Evolutionary conservation across 2,888 invertebrate genomes (phyloP).

Genomic region (Cantharis flavilabris): DNA sequence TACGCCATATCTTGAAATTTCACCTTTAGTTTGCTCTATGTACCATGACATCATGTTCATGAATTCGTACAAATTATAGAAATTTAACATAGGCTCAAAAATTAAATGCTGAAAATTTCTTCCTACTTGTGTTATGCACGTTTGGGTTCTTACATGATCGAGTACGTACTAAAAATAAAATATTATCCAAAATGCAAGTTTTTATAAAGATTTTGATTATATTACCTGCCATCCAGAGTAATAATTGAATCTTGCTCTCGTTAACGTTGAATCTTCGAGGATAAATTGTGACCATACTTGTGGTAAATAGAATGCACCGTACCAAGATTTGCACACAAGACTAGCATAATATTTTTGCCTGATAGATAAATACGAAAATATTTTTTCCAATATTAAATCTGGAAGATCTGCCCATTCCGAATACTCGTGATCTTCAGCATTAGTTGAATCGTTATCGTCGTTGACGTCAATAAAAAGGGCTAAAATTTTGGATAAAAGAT

Average conservation of each 20-base stretch:
- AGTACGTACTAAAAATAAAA: slow-evolving; percentile 64
- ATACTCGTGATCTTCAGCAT: slow-evolving; percentile 51
- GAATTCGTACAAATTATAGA: slow-evolving; percentile 82
- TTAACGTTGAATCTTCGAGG: slow-evolving; percentile 73
- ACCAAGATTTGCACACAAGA: slow-evolving; percentile 69
- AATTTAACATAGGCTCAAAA: slow-evolving; percentile 75
- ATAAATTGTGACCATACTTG: slow-evolving; percentile 77
- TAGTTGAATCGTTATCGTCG: slow-evolving; percentile 43
- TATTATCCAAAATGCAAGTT: neutral
- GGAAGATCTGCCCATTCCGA: slow-evolving; percentile 72
- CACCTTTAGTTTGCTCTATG: slow-evolving; percentile 60
- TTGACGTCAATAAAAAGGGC: slow-evolving; percentile 51
- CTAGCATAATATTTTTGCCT: slow-evolving; percentile 76
- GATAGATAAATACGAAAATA: slow-evolving; percentile 70
- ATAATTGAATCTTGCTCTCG: slow-evolving; percentile 76
- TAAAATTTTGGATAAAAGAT: slow-evolving; percentile 20
- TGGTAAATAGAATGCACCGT: slow-evolving; percentile 72
- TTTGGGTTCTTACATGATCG: slow-evolving; percentile 74
- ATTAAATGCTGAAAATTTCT: slow-evolving; percentile 67
- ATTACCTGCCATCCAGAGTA: slow-evolving; percentile 78
- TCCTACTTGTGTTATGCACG: slow-evolving; percentile 72
- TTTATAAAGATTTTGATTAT: neutral
- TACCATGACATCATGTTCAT: slow-evolving; percentile 81
- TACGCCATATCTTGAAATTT: slow-evolving; percentile 53
- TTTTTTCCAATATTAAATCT: slow-evolving; percentile 72